Evolutionary conservation across 2,888 invertebrate genomes (phyloP), one percentile per base, ranked within the genome.

Genomic region (Lepidochrysops patricia): DNA sequence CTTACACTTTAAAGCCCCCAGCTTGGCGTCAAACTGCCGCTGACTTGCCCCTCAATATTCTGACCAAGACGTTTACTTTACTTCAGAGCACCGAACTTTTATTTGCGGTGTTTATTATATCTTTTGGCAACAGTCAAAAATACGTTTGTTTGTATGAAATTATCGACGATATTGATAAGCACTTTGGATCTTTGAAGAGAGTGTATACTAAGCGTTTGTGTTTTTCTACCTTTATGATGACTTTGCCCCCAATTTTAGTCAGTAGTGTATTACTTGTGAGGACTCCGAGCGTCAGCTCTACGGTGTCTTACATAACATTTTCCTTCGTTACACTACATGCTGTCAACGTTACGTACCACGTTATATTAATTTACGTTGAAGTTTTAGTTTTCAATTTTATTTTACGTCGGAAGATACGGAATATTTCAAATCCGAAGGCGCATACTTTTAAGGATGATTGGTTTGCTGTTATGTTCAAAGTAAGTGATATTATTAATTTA

Each of bases 11-110:
- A 0, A 69, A 49, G 13, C 77, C 79, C 1, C 60, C 58, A 0
- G 75, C 73, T 62, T 79, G 77, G 79, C 61, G 58, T 1, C 68
- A 72, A 2, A 76, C 76, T 0, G 71, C 62, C 54, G 60, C 68
- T 9, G 82, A 83, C 58, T 60, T 76, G 2, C 82, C 83, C 1
- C 62, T 83, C 2, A 76, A 77, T 34, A 67, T 80, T 27, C 60
- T 82, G 13, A 75, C 79, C 0, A 79, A 72, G 71, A 66, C 66
- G 2, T 80, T 68, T 57, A 70, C 71, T 1, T 63, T 67, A 6
- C 57, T 72, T 2, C 70, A 68, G 61, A 68, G 63, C 3, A 32
- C 70, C 7, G 82, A 82, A 72, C 68, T 67, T 2, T 59, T 72
- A 26, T 74, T 75, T 64, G 68, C 69, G 2, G 66, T 77, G 27